These are phyloP conservation scores for Cassiopea andromeda DNA, from an alignment of 30 jellyfish, hydroid and myxozoan species.

Conservation along the genomic window DNA sequence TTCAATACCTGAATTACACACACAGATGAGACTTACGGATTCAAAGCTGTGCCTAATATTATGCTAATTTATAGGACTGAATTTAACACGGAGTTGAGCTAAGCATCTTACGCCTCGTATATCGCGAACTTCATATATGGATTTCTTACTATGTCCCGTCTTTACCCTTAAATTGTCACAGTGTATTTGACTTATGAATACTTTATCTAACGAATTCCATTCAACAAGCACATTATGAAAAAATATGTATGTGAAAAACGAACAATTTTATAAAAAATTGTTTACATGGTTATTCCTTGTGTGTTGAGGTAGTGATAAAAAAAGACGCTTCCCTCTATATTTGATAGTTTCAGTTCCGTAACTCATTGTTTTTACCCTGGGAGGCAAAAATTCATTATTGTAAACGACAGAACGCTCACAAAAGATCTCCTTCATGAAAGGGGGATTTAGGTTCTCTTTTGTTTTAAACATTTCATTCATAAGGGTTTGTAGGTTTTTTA, in stretches of 20 bases:
- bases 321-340: conserved; percentile 39
- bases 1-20: too few species aligned
- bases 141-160: conserved; percentile 18
- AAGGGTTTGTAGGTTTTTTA: conserved; percentile 1
- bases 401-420: neutral
- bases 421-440: conserved; percentile 45
- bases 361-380: conserved; percentile 16
- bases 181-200: conserved; percentile 1
- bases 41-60: conserved; percentile 8
- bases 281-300: conserved; percentile 12
- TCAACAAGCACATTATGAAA: conserved; percentile 30
- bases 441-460: conserved; percentile 8
- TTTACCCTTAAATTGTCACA: conserved; percentile 6
- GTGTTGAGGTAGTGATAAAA: conserved; percentile 46
- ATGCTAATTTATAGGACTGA: conserved; percentile 33
- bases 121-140: conserved; percentile 13
- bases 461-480: conserved; percentile 40
- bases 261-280: conserved; percentile 3
- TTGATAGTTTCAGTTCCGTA: conserved; percentile 21
- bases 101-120: conserved; percentile 28
- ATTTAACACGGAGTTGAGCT: conserved; percentile 29
- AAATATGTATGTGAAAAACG: conserved; percentile 24
- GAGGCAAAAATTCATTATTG: conserved; percentile 14
- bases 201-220: conserved; percentile 12
- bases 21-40: neutral